Evolutionary conservation across 2,888 invertebrate species (phyloP), one percentile per base, ranked within the genome.

Genomic region (Tipula lateralis): DNA sequence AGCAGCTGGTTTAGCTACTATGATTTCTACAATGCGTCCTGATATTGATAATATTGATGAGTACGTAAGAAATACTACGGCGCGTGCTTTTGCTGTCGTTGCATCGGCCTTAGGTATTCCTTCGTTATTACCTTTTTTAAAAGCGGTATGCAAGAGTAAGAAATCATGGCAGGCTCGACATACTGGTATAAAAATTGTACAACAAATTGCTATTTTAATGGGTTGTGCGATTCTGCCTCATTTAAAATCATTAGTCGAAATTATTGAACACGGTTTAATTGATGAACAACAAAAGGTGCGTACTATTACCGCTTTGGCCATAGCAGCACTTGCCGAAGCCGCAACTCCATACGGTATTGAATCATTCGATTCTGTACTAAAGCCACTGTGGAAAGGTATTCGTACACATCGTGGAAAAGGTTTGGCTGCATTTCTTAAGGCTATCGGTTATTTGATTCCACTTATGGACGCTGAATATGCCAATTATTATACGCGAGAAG

Each of bases 401-500:
- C 92, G 99, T 83, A 98, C 95, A 0, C 96, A 96, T 89, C 92
- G 95, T 87, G 96, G 95, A 85, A 95, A 98, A 92, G 99, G 99
- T 91, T 92, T 99, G 87, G 99, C 99, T 85, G 99, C 99, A n/a
- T 99, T 99, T 91, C 91, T 99, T 86, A 99, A 99, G 90, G 99
- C 99, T 83, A 99, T 99, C 89, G 99, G 99, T 86, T 99, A 99
- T 89, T 92, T 99, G 84, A 99, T 99, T 87, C 99, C 99, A 0
- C 93, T 99, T 86, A 99, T 99, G 99, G 99, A 99, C 89, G 99
- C 99, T 85, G 99, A 99, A 91, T 99, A 99, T 88, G 99, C 99
- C 0, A 99, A 99, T 91, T 99, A 99, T 90, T 99, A 99, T 89
- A 99, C 99, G 0, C 93, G 99, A 87, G 99, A 99, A 94, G 99